Evolutionary conservation across 1,140 invertebrate genomes (phyloP), one percentile per base, ranked within the genome.

Genomic region (Phenacoccus solenopsis): DNA sequence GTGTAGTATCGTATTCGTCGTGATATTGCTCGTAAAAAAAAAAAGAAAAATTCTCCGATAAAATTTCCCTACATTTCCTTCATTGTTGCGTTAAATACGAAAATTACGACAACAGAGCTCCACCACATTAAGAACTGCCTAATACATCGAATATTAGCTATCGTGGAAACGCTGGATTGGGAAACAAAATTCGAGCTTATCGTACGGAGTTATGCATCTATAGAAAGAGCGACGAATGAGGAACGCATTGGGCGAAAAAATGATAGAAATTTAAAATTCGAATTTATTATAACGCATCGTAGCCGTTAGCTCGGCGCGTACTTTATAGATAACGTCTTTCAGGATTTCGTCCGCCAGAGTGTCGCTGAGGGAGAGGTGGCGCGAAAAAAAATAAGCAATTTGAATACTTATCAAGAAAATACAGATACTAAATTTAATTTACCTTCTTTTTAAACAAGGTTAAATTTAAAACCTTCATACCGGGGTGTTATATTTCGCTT

Each of bases 371-470:
- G n/a, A 10, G n/a, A 64, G 59, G n/a, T n/a, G 2, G 59, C 10
- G 25, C 10, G 13, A 64, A 64, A 64, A 64, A 64, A 64, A 25
- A 64, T 10, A 64, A 64, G 59, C 59, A 64, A 64, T 64, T 64
- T 64, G 59, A 64, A 64, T 64, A 64, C 59, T 64, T 64, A 64
- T 64, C 59, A 64, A 64, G 59, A 64, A 64, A 64, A 64, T 64
- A 64, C 59, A 64, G 59, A 64, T 64, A 64, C 59, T 64, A 64
- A 64, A 64, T 64, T 64, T 64, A 64, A 64, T 64, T 64, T 64
- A 64, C 59, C 59, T 64, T 64, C 59, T 64, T 64, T 64, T 64
- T 64, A 64, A 64, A 64, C 59, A 64, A 64, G 59, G 59, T 64
- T 64, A 64, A 64, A 64, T 64, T 64, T 64, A 64, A 64, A 64